Evolutionary conservation across 2,113 vertebrate species (phyloP).

Genomic region (Aegithalos caudatus): DNA sequence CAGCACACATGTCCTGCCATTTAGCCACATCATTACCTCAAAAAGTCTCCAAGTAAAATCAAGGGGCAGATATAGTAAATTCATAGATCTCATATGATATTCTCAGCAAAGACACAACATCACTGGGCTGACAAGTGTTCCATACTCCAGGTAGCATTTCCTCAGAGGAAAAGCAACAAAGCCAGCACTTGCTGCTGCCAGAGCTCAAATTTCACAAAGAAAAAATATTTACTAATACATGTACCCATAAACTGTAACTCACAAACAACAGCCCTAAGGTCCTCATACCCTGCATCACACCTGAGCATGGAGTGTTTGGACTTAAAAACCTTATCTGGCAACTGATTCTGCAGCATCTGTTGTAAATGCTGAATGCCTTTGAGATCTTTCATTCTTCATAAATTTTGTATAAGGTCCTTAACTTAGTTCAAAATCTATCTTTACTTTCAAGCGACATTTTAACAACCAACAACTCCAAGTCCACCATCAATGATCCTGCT

Average conservation of each 20-base stretch:
- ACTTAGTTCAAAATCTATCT: neutral
- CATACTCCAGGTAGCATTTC: neutral
- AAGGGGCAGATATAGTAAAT: neutral
- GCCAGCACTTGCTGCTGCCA: neutral
- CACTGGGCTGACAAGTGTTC: neutral
- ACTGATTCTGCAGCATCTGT: neutral
- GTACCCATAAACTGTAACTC: neutral
- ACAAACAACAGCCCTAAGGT: neutral
- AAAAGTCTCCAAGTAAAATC: neutral
- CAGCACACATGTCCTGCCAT: neutral
- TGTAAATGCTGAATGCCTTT: neutral
- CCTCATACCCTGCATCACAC: neutral
- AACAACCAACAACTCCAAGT: neutral
- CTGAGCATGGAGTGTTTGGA: neutral
- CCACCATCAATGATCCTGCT: neutral
- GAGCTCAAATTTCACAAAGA: neutral
- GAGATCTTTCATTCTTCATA: neutral
- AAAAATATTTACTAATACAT: neutral
- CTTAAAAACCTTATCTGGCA: neutral
- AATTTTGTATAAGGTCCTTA: neutral
- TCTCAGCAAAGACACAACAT: neutral
- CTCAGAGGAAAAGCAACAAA: neutral
- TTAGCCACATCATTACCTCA: neutral
- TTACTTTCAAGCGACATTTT: neutral
- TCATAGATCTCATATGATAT: neutral